These are phyloP conservation scores for Cyprinodon tularosa DNA, from an alignment of 2,113 vertebrate genomes.

Conservation along the genomic window DNA sequence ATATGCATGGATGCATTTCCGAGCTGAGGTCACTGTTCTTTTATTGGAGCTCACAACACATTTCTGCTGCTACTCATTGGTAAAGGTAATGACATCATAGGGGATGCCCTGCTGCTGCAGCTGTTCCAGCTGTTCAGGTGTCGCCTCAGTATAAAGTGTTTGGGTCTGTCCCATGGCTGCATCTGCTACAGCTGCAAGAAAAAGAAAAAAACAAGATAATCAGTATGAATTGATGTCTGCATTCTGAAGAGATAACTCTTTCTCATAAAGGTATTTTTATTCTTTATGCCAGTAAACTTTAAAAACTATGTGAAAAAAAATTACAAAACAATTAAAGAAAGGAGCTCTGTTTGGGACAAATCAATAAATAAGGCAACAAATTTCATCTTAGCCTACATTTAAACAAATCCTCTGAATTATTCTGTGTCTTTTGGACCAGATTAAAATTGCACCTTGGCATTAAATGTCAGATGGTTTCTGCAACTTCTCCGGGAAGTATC, in stretches of 20 bases:
- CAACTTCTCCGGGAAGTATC: too few species aligned
- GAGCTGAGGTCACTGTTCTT: constrained; percentile 38
- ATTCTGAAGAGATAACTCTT: neutral
- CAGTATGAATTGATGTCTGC: neutral
- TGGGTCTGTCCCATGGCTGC: constrained; percentile 89
- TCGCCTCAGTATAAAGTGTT: constrained; percentile 85
- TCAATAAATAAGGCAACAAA: too few species aligned
- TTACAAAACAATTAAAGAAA: neutral
- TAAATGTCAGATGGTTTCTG: too few species aligned
- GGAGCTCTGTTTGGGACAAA: too few species aligned
- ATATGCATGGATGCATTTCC: constrained; percentile 56
- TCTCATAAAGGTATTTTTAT: constrained; percentile 1
- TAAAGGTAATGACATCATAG: constrained; percentile 93
- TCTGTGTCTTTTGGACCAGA: too few species aligned
- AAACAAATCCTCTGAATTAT: too few species aligned
- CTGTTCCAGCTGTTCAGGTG: constrained; percentile 89
- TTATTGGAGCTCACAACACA: neutral
- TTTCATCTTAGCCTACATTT: too few species aligned
- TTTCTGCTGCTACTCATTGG: constrained; percentile 74
- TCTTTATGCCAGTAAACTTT: neutral
- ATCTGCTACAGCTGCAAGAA: constrained; percentile 86
- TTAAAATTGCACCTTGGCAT: too few species aligned
- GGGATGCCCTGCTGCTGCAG: constrained; percentile 91
- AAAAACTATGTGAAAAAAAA: neutral
- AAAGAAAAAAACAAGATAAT: neutral